A percentile compares a stretch with the other conserved stretches of the same genome.
These are phyloP conservation scores for Origma solitaria DNA, from an alignment of 2,113 vertebrate genomes.

Conservation along the genomic window DNA sequence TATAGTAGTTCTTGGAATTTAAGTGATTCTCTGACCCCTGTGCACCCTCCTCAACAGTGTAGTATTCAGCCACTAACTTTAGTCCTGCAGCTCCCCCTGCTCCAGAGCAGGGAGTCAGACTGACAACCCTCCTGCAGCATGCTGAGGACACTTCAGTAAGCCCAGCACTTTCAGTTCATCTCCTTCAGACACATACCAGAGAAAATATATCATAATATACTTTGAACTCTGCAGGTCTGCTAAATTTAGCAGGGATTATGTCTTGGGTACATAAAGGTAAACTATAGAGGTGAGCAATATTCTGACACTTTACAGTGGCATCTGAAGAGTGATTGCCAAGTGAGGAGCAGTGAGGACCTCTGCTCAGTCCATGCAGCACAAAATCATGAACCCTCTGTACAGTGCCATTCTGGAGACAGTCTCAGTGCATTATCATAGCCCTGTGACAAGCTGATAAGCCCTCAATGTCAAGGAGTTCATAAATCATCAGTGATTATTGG, in stretches of 20 bases:
- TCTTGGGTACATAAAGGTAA: neutral
- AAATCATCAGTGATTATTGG: neutral
- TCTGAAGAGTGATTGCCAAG: neutral
- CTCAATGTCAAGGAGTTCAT: neutral
- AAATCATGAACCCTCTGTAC: neutral
- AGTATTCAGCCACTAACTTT: neutral
- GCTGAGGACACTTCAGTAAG: neutral
- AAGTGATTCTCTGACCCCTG: neutral
- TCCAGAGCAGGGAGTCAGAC: neutral
- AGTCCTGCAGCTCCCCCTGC: neutral
- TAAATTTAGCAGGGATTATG: neutral
- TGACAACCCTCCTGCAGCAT: neutral
- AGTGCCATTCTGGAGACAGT: neutral
- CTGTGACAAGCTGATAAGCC: neutral
- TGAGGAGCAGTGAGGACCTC: neutral
- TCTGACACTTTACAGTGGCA: neutral
- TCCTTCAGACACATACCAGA: neutral
- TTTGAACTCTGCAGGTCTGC: neutral
- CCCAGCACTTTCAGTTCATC: neutral
- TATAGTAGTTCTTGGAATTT: neutral
- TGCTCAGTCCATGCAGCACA: fast-evolving
- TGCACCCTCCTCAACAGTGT: neutral
- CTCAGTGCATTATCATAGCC: neutral
- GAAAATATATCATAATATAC: neutral
- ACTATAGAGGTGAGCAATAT: neutral